A percentile compares a stretch with the other conserved stretches of the same genome.
phyloP scores from a whole-genome alignment of 2,113 vertebrate species.

The Oceanites oceanicus region DNA sequence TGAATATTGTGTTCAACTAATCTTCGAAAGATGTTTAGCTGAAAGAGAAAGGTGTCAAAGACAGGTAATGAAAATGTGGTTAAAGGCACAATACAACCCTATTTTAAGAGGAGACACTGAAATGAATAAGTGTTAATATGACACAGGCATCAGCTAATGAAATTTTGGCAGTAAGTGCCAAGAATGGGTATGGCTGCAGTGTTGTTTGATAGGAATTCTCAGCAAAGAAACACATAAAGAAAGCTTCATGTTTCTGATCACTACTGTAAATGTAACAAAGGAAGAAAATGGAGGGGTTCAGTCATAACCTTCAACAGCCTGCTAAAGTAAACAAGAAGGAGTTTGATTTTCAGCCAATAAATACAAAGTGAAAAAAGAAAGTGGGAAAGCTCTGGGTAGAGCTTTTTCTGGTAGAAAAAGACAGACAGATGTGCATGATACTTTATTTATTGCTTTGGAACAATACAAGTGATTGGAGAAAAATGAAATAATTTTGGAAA shows the following conservation, averaged over 20 bases:
- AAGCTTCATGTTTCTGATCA: background rate
- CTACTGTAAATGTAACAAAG: constrained; percentile 23
- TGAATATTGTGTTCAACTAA: background rate
- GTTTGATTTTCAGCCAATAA: constrained; percentile 35
- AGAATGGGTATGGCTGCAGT: background rate
- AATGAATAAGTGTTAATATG: constrained; percentile 26
- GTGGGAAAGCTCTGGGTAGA: background rate
- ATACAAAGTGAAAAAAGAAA: constrained; percentile 34
- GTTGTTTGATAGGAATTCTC: background rate
- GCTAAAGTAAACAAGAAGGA: constrained; percentile 48
- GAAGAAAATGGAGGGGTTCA: background rate
- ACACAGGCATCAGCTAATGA: constrained; percentile 27
- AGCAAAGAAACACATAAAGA: constrained; percentile 18
- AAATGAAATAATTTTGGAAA: background rate
- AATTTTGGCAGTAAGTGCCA: constrained; percentile 6
- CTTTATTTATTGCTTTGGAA: background rate
- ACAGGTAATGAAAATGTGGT: constrained; percentile 7
- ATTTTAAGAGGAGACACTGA: background rate
- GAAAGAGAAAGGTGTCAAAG: constrained; percentile 46
- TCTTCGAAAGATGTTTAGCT: background rate
- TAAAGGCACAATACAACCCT: background rate
- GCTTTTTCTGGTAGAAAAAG: background rate
- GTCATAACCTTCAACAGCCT: constrained; percentile 28
- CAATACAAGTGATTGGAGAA: background rate
- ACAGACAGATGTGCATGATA: background rate